Evolutionary conservation across 2,113 vertebrate genomes (phyloP).

Genomic region (Aphyosemion australe): DNA sequence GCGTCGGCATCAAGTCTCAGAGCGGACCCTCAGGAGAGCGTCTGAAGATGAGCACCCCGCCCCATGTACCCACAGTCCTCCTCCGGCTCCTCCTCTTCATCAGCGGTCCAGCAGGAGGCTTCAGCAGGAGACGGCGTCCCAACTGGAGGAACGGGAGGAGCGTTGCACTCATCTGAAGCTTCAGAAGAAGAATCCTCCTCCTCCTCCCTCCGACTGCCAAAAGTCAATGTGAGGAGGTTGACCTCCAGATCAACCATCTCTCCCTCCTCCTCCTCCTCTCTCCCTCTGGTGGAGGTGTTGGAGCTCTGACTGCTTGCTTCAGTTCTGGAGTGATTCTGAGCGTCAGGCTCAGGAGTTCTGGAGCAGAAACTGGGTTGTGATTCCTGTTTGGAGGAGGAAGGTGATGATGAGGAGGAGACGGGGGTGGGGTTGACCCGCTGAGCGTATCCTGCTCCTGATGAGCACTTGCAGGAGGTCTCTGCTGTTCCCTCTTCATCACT

Average conservation of each 20-base stretch:
- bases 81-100: not conserved
- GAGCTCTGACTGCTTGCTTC: not conserved
- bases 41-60: not conserved
- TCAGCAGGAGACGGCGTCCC: not conserved
- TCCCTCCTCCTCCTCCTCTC: not conserved
- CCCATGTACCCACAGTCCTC: not conserved
- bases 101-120: not conserved
- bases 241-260: slow-evolving; percentile 16
- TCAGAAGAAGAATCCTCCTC: not conserved
- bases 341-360: not conserved
- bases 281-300: not conserved
- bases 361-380: not conserved
- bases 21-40: no score
- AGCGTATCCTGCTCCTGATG: slow-evolving; percentile 20
- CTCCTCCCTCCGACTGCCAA: slow-evolving; percentile 6
- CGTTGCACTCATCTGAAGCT: not conserved
- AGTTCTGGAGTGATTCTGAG: not conserved
- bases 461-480: not conserved
- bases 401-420: slow-evolving; percentile 19
- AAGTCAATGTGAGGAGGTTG: slow-evolving; percentile 61
- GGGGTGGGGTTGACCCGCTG: not conserved
- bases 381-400: not conserved
- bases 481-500: slow-evolving; percentile 3
- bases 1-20: no score
- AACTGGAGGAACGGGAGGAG: not conserved